Base-by-base conservation (phyloP, 1,140 invertebrate genomes). In the Pseudomyrmex concolor region DNA sequence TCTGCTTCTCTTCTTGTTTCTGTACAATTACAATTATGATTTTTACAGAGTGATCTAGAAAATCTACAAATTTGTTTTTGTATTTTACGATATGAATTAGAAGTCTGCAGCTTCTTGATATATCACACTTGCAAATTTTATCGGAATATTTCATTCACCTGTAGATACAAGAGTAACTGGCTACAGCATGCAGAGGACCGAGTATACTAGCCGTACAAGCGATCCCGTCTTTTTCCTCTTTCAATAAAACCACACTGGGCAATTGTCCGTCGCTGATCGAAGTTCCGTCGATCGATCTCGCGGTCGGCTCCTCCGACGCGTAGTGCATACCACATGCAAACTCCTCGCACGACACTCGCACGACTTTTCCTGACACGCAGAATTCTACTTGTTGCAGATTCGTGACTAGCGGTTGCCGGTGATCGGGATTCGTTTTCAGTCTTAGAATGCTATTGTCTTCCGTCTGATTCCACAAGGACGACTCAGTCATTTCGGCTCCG, bases 191-290 rank as follows among this genome's bases (percentile, higher is more conserved):
- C 86, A 94, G 93, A 2, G 95, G 95, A 60, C 95, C 93, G 19
- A 96, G 85, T n/a, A 96, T 91, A 74, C 94, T 95, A 7, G 95
- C 95, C 7, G 96, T 96, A 84, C 95, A 96, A 81, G 94, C 93
- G 43, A 94, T 91, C 51, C 95, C 94, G 62, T 91, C 91, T 89
- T 94, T 95, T 10, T 92, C 90, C 89, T 95, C 94, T 63, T 95
- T 95, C 3, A 96, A 84, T 2, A 95, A 86, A 34, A 93, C 94
- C 9, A 96, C 94, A 66, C 95, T 95, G 1, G 95, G 94, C 95
- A 95, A 96, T 85, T 96, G 95, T 2, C 94, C 92, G 84, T 93
- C 92, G 45, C 92, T 93, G 45, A 95, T 94, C 66, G 89, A 88
- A 62, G 93, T 95, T 2, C 94, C 95, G 25, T 95, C 95, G 2